Conservation (phyloP, 2,113 vertebrate species). For the Triplophysa tibetana region DNA sequence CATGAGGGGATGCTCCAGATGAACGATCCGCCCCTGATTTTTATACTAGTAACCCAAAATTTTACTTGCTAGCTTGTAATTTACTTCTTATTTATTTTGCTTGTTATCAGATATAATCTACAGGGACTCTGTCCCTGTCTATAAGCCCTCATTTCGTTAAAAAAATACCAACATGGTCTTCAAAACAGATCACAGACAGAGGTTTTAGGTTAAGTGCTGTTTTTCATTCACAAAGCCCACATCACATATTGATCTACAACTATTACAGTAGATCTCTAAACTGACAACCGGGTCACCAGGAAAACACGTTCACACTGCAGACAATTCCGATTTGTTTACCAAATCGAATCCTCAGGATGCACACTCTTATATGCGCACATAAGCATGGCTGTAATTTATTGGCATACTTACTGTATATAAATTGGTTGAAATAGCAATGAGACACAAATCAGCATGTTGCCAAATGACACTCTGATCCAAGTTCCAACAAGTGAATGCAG, state of each 20-base stretch:
- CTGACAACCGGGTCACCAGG: constrained; percentile 39
- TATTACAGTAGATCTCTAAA: constrained; percentile 43
- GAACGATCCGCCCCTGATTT: no score
- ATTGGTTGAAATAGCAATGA: background rate
- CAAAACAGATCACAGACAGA: background rate
- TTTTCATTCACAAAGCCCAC: constrained; percentile 43
- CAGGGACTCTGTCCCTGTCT: background rate
- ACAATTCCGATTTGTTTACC: background rate
- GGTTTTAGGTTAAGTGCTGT: background rate
- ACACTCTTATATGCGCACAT: background rate
- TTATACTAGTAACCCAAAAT: no score
- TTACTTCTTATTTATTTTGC: no score
- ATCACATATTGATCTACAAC: constrained; percentile 51
- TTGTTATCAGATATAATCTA: no score
- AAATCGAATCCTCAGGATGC: background rate
- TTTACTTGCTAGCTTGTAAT: no score
- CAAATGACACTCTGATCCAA: no score
- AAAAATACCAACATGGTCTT: background rate
- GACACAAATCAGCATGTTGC: no score
- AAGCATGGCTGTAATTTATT: no score
- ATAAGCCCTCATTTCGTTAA: background rate
- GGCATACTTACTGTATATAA: no score
- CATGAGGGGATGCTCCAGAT: no score
- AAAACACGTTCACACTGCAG: constrained; percentile 18
- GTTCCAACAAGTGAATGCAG: no score